A percentile compares a stretch with the other conserved stretches of the same genome.
Evolutionary conservation across 1,140 invertebrate species (phyloP).

Genomic region (Ostrea edulis): DNA sequence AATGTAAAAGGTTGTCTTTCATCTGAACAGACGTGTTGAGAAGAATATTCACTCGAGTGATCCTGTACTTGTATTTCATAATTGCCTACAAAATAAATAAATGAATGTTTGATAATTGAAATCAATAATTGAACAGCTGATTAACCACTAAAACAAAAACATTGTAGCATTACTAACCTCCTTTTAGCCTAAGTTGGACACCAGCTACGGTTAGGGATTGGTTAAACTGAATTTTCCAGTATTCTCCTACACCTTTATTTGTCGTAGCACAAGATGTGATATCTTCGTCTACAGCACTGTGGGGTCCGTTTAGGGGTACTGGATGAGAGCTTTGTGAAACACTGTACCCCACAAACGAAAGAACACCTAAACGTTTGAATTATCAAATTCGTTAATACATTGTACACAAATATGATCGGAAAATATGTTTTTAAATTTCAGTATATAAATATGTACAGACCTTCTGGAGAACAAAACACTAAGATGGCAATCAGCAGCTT

Average conservation of each 20-base stretch:
- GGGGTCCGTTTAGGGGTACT: background rate
- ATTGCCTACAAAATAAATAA: background rate
- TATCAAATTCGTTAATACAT: too few relatives aligned
- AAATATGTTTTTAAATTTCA: too few relatives aligned
- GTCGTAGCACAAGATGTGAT: background rate
- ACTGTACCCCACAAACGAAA: background rate
- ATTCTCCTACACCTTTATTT: background rate
- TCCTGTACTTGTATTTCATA: background rate
- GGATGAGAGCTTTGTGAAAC: background rate
- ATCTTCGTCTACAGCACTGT: background rate
- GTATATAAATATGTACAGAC: too few relatives aligned
- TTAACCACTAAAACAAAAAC: background rate
- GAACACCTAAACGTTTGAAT: background rate
- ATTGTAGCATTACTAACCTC: background rate
- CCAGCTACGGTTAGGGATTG: background rate
- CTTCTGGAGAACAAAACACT: too few relatives aligned
- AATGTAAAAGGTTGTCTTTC: background rate
- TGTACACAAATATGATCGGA: too few relatives aligned
- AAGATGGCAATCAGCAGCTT: too few relatives aligned
- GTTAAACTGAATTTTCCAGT: too few relatives aligned
- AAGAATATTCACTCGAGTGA: background rate
- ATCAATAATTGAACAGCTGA: background rate
- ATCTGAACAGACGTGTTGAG: background rate
- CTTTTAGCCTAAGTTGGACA: background rate
- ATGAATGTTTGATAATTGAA: background rate